Evolutionary conservation across 2,113 vertebrate genomes (phyloP), one percentile per base, ranked within the genome.

Genomic region (Bubo blakistoni): DNA sequence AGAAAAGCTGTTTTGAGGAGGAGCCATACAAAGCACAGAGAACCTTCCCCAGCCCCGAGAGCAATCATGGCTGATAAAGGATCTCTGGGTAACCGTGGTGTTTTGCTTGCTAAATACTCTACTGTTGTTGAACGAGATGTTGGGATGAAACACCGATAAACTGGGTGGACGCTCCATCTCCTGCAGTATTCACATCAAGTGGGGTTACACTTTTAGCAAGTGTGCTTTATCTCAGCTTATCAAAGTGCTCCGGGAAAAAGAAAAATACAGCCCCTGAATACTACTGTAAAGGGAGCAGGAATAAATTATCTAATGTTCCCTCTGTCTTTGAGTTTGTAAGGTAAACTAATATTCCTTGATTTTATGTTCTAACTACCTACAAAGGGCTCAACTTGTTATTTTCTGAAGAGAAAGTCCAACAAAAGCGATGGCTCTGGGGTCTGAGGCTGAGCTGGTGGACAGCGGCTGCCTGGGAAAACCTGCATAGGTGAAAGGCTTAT

Each of bases 51-150:
- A 5, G 5, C 36, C 70, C 10, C 0, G 2, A 29, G n/a, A 40
- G 40, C 27, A 24, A 12, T 5, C 4, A 0, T 0, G 2, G 70
- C 36, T 38, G 44, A 14, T 4, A 4, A 30, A 57, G 38, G 67
- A 12, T 73, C 6, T 67, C n/a, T 0, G 1, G 54, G 34, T 12
- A 30, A 58, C 9, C 0, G 6, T 1, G 17, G 13, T 16, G 51
- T 34, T 79, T 34, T 13, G 36, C 46, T 49, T 26, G 20, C 58
- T 21, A 9, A 44, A 29, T 17, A 16, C 11, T 58, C 51, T 8
- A 0, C 8, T 61, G 72, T 3, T 7, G 29, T 52, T 47, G 57
- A 24, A 52, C 2, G 10, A 49, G 51, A 49, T 27, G 16, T 5
- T 32, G n/a, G 42, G 21, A 49, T 6, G 7, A 57, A 18, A 11